Base-by-base conservation (phyloP, 2,113 vertebrate genomes). In the Pygathrix nemaeus region DNA sequence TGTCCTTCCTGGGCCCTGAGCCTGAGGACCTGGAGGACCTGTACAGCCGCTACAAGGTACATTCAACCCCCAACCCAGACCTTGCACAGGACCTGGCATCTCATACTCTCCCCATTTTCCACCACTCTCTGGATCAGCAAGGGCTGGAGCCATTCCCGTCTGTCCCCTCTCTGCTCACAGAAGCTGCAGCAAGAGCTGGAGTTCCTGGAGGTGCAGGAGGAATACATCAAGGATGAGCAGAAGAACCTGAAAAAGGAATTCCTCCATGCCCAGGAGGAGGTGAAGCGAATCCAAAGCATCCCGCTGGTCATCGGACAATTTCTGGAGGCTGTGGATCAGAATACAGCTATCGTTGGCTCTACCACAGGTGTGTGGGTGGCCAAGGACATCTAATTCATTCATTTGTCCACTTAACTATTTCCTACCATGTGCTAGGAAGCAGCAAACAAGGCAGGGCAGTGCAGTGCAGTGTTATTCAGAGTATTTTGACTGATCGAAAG, bases 221-320 rank as follows among this genome's bases (percentile, higher is more conserved):
- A 99, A 59, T 99, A 99, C 90, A 99, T 99, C 96, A 99, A 99
- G 97, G 99, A 99, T 86, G 99, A 99, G 96, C 99, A 99, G 98
- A 99, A 99, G 98, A 99, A 99, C 97, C 98, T 99, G 57, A 99
- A 99, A 98, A 99, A 99, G 97, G 99, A 99, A 89, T 99, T 99
- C 52, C 99, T 99, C 43, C 99, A 99, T 0, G 99, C 99, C 3
- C 99, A 99, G 98, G 99, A 99, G 98, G 99, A 99, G 98, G 99
- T 99, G 96, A 99, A 99, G 97, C 99, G 99, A 75, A 99, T 99
- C 98, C 99, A 99, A 98, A 99, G 99, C 98, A 99, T 99, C 97
- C 99, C 99, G 0, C 96, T 99, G 8, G 99, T 99, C 95, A 99
- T 99, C 4, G 99, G 99, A 8, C 99, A 99, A 99, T 99, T 99